A percentile compares a stretch with the other conserved stretches of the same genome.
These are phyloP conservation scores for Gopherus evgoodei DNA, from an alignment of 2,113 vertebrate species.

Conservation along the genomic window DNA sequence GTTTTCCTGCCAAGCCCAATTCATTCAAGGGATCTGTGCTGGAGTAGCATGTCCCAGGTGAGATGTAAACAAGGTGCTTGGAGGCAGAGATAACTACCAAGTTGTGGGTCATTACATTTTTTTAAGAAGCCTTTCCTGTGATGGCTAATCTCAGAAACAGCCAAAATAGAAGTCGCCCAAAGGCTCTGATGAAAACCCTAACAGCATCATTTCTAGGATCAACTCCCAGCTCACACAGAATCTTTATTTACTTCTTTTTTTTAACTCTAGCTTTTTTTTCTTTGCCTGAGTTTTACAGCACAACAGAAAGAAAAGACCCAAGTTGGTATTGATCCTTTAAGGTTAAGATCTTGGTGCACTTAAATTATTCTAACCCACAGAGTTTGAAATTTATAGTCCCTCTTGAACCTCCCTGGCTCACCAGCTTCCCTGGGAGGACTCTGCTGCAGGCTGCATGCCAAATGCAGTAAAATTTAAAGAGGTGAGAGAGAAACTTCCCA, in stretches of 20 bases:
- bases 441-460: conserved; percentile 88
- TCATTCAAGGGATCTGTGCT: conserved; percentile 30
- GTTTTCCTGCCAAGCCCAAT: conserved; percentile 5
- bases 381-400: conserved; percentile 85
- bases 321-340: conserved; percentile 74
- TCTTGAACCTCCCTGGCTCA: conserved; percentile 85
- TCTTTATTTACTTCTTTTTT: conserved; percentile 63
- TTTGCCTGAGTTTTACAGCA: conserved; percentile 49
- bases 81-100: conserved; percentile 23
- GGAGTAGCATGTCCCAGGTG: conserved; percentile 14
- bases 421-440: conserved; percentile 88
- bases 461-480: conserved; percentile 97
- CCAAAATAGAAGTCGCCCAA: conserved; percentile 34
- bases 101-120: background rate
- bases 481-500: conserved; percentile 97
- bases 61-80: conserved; percentile 39
- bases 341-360: conserved; percentile 73
- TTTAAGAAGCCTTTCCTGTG: conserved; percentile 19
- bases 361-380: conserved; percentile 84
- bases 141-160: conserved; percentile 26
- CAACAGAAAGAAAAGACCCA: background rate
- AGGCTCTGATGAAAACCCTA: conserved; percentile 39
- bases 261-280: conserved; percentile 31
- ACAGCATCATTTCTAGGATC: conserved; percentile 20
- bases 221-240: conserved; percentile 1